Conservation (phyloP, 1,140 invertebrate species). For the Augochlora pura region DNA sequence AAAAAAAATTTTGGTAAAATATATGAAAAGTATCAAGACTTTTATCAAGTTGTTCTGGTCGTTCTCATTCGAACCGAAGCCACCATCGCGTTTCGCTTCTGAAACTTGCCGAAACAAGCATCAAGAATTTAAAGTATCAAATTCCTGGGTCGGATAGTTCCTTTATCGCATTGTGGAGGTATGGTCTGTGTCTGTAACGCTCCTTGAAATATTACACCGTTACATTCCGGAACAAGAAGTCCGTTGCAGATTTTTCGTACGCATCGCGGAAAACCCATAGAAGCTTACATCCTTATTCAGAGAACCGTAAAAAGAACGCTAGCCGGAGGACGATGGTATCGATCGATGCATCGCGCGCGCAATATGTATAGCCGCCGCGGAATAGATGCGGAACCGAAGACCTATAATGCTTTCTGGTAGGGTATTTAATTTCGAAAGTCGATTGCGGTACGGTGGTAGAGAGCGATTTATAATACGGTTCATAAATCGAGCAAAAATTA, state of each 20-base stretch:
- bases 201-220: slow-evolving; percentile 37
- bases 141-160: slow-evolving; percentile 6
- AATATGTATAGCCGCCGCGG: slow-evolving; percentile 25
- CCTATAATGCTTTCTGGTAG: slow-evolving; percentile 11
- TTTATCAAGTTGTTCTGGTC: no score
- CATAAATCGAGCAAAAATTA: neutral
- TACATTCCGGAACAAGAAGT: slow-evolving; percentile 22
- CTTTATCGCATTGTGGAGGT: slow-evolving; percentile 4
- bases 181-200: neutral
- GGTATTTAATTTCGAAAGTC: slow-evolving; percentile 35
- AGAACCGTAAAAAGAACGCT: slow-evolving; percentile 14
- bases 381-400: slow-evolving; percentile 21
- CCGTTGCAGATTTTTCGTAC: slow-evolving; percentile 13
- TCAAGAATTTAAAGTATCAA: slow-evolving; percentile 10
- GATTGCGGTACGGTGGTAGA: neutral
- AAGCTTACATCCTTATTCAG: slow-evolving; percentile 40
- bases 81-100: neutral
- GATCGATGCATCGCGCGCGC: slow-evolving; percentile 34
- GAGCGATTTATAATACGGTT: slow-evolving; percentile 11
- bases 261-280: slow-evolving; percentile 16
- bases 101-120: neutral
- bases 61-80: neutral
- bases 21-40: no score
- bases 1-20: no score
- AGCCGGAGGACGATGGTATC: neutral